Base-by-base conservation (phyloP, 2,888 invertebrate genomes). In the Drosophila limbata region DNA sequence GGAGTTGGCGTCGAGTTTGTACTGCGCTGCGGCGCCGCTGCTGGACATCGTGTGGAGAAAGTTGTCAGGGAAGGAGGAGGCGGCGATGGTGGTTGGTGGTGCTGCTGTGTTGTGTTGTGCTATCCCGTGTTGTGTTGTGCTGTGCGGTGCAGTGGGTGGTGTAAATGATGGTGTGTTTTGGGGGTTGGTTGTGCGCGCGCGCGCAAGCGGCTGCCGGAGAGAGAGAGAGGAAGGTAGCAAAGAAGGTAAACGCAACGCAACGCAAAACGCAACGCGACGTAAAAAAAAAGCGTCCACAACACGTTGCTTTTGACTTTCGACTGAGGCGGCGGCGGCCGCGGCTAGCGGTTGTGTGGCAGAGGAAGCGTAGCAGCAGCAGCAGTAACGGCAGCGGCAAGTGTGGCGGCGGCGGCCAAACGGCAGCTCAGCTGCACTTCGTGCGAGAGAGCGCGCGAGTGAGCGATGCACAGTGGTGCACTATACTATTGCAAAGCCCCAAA, bases 401-500 rank as follows among this genome's bases (percentile, higher is more conserved):
- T 81, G 73, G 88, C 84, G 86, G 85, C 88, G 88, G 78, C 84
- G 84, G 74, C 82, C 81, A 78, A 78, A 84, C 89, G 89, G 89
- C 89, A 89, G 84, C 89, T 85, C 81, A 85, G 90, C 85, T 85
- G 85, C 85, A 85, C 89, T 85, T 85, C 88, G 89, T 88, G 89
- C 72, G 88, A 87, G 84, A 78, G 84, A 72, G 79, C 67, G 79
- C 63, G 70, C 63, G 66, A 71, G 59, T 62, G 68, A 69, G 69
- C 79, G 71, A 40, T 56, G 61, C 69, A 74, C 77, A 70, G 59
- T 79, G 80, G 80, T 63, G 47, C 62, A 44, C 37, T 28, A 21
- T 15, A 9, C 13, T 37, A 55, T 25, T 50, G 40, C 53, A 55
- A 15, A 21, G 21, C 25, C 13, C 4, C 11, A 61, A 69, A 61